phyloP scores from a whole-genome alignment of 1,140 invertebrate species.

The Formica exsecta region DNA sequence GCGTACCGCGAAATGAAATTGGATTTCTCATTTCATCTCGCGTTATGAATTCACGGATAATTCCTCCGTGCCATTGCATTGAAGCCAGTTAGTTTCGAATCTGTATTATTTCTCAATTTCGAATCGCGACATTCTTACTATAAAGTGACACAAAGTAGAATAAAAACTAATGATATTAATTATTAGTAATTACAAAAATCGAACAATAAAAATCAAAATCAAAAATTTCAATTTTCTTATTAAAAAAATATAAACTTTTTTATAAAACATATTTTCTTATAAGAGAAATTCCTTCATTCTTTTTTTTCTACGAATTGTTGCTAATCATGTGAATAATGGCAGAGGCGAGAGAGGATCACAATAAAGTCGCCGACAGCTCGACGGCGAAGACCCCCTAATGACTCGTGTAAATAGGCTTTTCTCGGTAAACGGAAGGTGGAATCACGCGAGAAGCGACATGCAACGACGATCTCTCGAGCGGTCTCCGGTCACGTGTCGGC shows the following conservation, averaged over 20 bases:
- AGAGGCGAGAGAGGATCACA: neutral
- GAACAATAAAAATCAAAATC: neutral
- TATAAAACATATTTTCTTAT: neutral
- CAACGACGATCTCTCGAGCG: constrained; percentile 35
- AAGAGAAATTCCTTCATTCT: neutral
- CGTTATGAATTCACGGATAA: constrained; percentile 38
- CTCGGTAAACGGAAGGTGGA: constrained; percentile 42
- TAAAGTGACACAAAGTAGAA: neutral
- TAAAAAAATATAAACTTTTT: neutral
- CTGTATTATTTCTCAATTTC: neutral
- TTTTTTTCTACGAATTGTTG: neutral
- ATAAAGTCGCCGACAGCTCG: neutral
- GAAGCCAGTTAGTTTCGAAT: constrained; percentile 12
- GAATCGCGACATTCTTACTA: neutral
- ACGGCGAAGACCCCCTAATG: constrained; percentile 8
- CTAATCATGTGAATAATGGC: neutral
- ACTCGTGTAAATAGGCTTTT: constrained; percentile 57
- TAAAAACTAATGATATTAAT: neutral
- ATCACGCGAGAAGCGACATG: constrained; percentile 42
- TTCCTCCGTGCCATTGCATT: neutral
- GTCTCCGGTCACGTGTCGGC: constrained; percentile 44
- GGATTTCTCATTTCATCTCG: constrained; percentile 45
- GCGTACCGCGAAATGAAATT: constrained; percentile 30
- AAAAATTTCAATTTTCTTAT: neutral
- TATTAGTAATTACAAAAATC: neutral